phyloP scores from a whole-genome alignment of 1,140 invertebrate genomes.

The Orussus abietinus region DNA sequence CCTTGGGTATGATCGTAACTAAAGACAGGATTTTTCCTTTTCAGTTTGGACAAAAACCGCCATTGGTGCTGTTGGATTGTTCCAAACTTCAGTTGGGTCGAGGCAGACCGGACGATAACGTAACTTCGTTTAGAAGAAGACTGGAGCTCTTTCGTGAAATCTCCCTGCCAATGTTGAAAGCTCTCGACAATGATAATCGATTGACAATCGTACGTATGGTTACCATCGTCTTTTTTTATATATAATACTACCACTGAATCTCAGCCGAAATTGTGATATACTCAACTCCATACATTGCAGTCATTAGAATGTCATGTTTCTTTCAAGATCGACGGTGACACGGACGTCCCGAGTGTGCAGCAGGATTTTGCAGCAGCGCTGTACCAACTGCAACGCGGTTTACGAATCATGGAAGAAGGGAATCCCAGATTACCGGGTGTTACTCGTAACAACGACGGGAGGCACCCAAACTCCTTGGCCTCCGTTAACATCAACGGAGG shows the following conservation, averaged over 20 bases:
- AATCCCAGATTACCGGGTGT: slow-evolving; percentile 21
- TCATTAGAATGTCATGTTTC: slow-evolving; percentile 21
- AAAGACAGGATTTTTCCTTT: too few species aligned
- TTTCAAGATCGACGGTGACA: slow-evolving; percentile 73
- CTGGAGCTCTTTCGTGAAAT: slow-evolving; percentile 81
- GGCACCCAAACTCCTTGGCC: slow-evolving; percentile 25
- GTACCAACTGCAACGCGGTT: slow-evolving; percentile 60
- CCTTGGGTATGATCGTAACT: too few species aligned
- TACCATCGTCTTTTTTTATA: too few species aligned
- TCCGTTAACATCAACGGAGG: slow-evolving; percentile 28
- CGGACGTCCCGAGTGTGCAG: slow-evolving; percentile 69
- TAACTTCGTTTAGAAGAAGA: slow-evolving; percentile 74
- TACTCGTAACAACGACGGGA: slow-evolving; percentile 6
- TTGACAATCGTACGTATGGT: slow-evolving; percentile 73
- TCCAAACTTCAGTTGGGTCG: slow-evolving; percentile 80
- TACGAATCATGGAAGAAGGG: slow-evolving; percentile 43
- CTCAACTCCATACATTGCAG: too few species aligned
- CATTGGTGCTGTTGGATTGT: slow-evolving; percentile 76
- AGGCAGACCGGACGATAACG: slow-evolving; percentile 76
- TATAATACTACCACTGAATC: too few species aligned
- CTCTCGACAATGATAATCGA: slow-evolving; percentile 72
- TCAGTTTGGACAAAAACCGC: slow-evolving; percentile 71
- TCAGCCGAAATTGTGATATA: too few species aligned
- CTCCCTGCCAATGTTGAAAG: slow-evolving; percentile 82
- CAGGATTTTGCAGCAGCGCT: slow-evolving; percentile 69